Evolutionary conservation across 1,140 invertebrate genomes (phyloP).

Genomic region (Leptinotarsa undecemlineata): DNA sequence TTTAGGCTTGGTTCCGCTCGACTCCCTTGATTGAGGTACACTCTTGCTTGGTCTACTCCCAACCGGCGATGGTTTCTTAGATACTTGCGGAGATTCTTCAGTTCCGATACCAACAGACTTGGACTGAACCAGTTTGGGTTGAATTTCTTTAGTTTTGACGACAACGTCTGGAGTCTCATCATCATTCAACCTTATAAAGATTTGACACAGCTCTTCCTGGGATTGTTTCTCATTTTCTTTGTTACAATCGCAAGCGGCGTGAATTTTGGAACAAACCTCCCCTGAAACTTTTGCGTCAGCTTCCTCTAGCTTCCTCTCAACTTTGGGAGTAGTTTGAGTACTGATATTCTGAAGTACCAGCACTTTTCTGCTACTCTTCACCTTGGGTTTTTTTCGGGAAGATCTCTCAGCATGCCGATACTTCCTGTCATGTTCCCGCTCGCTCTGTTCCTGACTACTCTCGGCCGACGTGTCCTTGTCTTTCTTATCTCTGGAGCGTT

Average conservation of each 20-base stretch:
- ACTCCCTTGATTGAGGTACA: background rate
- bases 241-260: slow-evolving; percentile 39
- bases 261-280: slow-evolving; percentile 28
- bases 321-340: slow-evolving; percentile 50
- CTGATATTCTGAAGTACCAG: slow-evolving; percentile 50
- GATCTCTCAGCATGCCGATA: background rate
- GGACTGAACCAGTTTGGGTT: slow-evolving; percentile 16
- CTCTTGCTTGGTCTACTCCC: background rate
- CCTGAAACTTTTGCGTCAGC: background rate
- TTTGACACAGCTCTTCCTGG: slow-evolving; percentile 48
- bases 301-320: slow-evolving; percentile 29
- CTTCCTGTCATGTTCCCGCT: background rate
- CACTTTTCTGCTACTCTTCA: slow-evolving; percentile 29
- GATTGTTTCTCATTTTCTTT: slow-evolving; percentile 27
- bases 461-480: slow-evolving; percentile 30
- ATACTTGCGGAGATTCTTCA: slow-evolving; percentile 15
- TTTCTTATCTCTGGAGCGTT: slow-evolving; percentile 9
- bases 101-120: slow-evolving; percentile 30
- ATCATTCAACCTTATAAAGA: slow-evolving; percentile 51
- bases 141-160: slow-evolving; percentile 25
- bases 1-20: background rate
- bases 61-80: background rate
- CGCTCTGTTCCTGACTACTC: background rate
- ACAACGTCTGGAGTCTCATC: slow-evolving; percentile 45
- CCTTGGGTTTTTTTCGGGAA: slow-evolving; percentile 28